Conservation (phyloP, 2,888 invertebrate genomes). For the Tenthredo distinguenda region DNA sequence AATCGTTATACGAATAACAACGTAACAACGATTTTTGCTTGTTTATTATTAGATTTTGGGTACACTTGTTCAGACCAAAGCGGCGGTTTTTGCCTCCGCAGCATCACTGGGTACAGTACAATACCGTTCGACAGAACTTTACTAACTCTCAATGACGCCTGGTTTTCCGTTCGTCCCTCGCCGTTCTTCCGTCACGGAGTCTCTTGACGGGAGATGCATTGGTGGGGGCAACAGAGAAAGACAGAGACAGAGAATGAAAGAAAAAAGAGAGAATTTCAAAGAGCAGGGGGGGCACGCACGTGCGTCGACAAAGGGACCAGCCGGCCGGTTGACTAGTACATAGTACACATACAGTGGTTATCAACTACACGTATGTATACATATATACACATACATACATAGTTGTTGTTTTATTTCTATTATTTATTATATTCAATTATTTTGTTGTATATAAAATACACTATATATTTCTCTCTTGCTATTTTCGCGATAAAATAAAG, state of each 20-base stretch:
- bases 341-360: constrained; percentile 16
- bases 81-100: not conserved
- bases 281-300: constrained; percentile 54
- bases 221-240: constrained; percentile 4
- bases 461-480: too few relatives aligned
- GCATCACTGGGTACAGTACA: constrained; percentile 18
- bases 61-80: not conserved
- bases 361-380: not conserved
- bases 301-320: constrained; percentile 60
- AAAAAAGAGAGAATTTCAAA: not conserved
- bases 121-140: constrained; percentile 30
- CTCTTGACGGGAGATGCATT: constrained; percentile 18
- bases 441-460: too few relatives aligned
- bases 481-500: too few relatives aligned
- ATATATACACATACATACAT: not conserved
- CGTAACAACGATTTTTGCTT: not conserved
- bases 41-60: not conserved
- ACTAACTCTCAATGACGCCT: constrained; percentile 37
- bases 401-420: not conserved
- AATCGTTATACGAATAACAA: too few relatives aligned
- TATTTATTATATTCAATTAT: not conserved
- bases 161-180: constrained; percentile 11
- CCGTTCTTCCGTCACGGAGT: constrained; percentile 4
- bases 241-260: not conserved
- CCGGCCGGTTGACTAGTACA: constrained; percentile 53